Evolutionary conservation across 2,113 vertebrate species (phyloP).

Genomic region (Telmatochromis bifrenatus): DNA sequence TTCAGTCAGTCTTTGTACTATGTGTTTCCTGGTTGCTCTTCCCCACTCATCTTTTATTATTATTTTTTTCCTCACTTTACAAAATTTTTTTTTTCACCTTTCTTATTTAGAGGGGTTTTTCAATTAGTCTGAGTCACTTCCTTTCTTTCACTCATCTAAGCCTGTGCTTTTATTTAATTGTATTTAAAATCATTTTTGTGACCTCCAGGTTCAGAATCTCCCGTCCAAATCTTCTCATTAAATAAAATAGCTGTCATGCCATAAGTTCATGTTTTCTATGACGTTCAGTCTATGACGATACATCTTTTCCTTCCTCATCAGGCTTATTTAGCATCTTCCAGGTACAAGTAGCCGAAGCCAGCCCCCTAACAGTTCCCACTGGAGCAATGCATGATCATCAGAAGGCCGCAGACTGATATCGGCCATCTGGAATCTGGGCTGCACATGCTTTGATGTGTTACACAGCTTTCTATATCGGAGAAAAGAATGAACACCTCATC

Average conservation of each 20-base stretch:
- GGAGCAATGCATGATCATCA: neutral
- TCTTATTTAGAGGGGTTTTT: neutral
- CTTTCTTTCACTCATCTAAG: neutral
- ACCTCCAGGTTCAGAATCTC: neutral
- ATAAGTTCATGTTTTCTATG: neutral
- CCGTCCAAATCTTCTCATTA: neutral
- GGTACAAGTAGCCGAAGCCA: neutral
- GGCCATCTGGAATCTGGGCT: slow-evolving; percentile 10
- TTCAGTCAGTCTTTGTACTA: neutral
- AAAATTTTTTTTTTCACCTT: neutral
- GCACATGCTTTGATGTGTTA: slow-evolving; percentile 26
- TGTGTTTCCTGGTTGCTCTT: neutral
- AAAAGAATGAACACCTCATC: neutral
- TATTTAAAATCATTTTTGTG: neutral
- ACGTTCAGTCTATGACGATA: neutral
- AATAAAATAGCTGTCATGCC: neutral
- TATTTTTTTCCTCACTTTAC: neutral
- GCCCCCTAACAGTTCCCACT: neutral
- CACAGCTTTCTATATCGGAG: slow-evolving; percentile 1
- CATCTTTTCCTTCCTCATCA: neutral
- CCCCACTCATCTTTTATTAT: neutral
- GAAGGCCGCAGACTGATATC: neutral
- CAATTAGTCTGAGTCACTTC: neutral
- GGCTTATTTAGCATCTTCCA: neutral
- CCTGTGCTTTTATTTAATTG: neutral